Evolutionary conservation across 2,113 vertebrate genomes (phyloP).

Genomic region (Lontra canadensis): DNA sequence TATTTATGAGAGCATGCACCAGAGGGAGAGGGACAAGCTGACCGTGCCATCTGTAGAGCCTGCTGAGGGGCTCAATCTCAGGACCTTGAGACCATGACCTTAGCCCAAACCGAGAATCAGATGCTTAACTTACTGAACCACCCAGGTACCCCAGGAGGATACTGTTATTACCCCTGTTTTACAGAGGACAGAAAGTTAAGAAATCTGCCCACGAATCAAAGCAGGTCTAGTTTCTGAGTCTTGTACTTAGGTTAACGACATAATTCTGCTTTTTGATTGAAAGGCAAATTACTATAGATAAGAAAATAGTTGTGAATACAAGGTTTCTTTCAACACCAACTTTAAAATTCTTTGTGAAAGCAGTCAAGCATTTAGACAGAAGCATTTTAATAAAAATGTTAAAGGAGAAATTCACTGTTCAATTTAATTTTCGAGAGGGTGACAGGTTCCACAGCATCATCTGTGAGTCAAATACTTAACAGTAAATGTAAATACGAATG

Average conservation of each 20-base stretch:
- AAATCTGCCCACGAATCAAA: background rate
- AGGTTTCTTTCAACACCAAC: background rate
- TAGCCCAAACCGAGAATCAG: background rate
- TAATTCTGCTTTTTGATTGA: background rate
- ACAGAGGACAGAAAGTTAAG: background rate
- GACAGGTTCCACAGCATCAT: background rate
- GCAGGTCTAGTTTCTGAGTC: background rate
- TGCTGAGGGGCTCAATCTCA: background rate
- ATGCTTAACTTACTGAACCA: background rate
- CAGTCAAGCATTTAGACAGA: constrained; percentile 29
- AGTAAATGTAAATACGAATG: background rate
- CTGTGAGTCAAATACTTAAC: background rate
- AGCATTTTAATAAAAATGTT: background rate
- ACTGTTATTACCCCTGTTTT: background rate
- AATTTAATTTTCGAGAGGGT: background rate
- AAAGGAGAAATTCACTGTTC: constrained; percentile 2
- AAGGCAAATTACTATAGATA: background rate
- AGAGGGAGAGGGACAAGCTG: background rate
- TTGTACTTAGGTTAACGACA: background rate
- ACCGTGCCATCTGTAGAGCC: background rate
- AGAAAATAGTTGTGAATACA: background rate
- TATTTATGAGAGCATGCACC: background rate
- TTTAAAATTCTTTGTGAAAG: background rate
- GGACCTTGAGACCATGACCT: background rate
- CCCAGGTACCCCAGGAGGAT: background rate